These are phyloP conservation scores for Lordiphosa clarofinis DNA, from an alignment of 1,140 invertebrate species.

Conservation along the genomic window DNA sequence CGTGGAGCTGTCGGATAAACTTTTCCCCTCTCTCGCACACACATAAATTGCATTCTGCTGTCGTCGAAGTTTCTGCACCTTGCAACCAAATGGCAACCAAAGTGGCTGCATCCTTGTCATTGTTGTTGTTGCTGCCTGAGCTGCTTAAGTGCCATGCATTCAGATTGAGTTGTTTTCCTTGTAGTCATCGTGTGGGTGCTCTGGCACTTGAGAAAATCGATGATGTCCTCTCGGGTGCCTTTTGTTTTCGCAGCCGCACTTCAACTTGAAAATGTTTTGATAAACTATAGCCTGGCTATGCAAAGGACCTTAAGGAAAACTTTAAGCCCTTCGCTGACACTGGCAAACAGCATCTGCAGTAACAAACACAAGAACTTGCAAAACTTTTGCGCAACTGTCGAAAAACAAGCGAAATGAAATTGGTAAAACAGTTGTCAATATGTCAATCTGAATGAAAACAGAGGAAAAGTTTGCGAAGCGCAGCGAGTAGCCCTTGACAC, in stretches of 20 bases:
- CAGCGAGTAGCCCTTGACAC: slow-evolving; percentile 24
- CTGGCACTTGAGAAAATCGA: slow-evolving; percentile 50
- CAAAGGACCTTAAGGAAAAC: slow-evolving; percentile 36
- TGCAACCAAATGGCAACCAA: slow-evolving; percentile 52
- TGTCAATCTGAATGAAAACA: slow-evolving; percentile 63
- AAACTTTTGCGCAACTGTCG: slow-evolving; percentile 48
- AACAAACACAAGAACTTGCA: slow-evolving; percentile 14
- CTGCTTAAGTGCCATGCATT: slow-evolving; percentile 75
- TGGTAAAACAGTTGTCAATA: slow-evolving; percentile 72
- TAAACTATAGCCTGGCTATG: slow-evolving; percentile 58
- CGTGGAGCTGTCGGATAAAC: slow-evolving; percentile 28
- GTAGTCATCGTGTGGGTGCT: slow-evolving; percentile 5
- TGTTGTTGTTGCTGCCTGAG: slow-evolving; percentile 35
- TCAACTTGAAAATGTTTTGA: slow-evolving; percentile 74
- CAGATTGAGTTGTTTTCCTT: slow-evolving; percentile 72
- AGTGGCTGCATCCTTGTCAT: slow-evolving; percentile 24
- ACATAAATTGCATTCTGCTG: slow-evolving; percentile 66
- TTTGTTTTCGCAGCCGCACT: slow-evolving; percentile 74
- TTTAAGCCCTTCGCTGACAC: slow-evolving; percentile 58
- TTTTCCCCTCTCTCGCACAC: slow-evolving; percentile 11
- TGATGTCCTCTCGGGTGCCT: slow-evolving; percentile 45
- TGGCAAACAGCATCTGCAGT: slow-evolving; percentile 38
- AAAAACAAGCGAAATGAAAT: slow-evolving; percentile 59
- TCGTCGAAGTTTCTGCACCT: slow-evolving; percentile 63
- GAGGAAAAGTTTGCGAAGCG: slow-evolving; percentile 20